Percentiles rank a stretch among this genome's conserved stretches.
Conservation (phyloP, 2,113 vertebrate genomes). For the Todiramphus chloris region DNA sequence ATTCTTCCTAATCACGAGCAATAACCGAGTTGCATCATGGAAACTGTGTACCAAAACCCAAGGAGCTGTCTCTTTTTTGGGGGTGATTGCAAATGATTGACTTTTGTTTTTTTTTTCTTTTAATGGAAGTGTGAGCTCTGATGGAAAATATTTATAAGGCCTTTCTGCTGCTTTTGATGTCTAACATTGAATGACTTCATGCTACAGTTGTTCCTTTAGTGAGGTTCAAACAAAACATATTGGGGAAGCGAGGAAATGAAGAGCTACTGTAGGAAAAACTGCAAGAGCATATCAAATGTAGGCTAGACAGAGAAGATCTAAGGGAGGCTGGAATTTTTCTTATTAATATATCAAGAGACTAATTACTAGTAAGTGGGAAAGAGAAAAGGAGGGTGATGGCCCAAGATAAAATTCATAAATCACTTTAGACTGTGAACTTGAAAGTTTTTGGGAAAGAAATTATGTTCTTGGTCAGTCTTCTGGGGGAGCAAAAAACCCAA, state of each 20-base stretch:
- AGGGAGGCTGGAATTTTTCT: not conserved
- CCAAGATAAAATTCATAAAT: not conserved
- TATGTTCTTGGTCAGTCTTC: not conserved
- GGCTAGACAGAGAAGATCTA: not conserved
- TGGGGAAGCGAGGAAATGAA: not conserved
- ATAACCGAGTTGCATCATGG: not conserved
- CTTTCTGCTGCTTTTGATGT: not conserved
- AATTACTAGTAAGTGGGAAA: not conserved
- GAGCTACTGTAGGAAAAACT: not conserved
- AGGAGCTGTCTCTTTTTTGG: fast-evolving
- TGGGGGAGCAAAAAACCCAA: not conserved
- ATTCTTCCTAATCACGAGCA: not conserved
- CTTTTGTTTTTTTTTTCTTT: not conserved
- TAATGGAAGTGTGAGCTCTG: not conserved
- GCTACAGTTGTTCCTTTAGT: not conserved
- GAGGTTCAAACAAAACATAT: not conserved
- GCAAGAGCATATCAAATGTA: not conserved
- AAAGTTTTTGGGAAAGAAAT: not conserved
- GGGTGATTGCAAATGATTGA: not conserved
- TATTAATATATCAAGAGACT: not conserved
- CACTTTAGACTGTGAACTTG: not conserved
- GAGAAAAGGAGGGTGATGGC: not conserved
- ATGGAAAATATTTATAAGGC: not conserved
- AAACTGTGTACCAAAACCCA: not conserved
- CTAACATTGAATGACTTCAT: not conserved